phyloP scores from a whole-genome alignment of 2,113 vertebrate genomes.

The Barbus barbus region DNA sequence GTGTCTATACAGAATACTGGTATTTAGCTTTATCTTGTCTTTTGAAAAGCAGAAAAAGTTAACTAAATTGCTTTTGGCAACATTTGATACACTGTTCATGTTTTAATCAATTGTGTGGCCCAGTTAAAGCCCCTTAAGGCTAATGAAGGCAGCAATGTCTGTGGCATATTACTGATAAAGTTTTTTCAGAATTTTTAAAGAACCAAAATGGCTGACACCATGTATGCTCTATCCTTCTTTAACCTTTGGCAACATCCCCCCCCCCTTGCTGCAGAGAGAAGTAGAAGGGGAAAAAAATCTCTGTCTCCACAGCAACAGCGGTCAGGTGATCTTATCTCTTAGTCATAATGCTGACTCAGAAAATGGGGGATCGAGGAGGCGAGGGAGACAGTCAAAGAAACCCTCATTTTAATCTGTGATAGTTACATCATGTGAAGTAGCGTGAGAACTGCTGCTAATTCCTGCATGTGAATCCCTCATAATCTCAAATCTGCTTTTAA shows the following conservation, averaged over 20 bases:
- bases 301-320: slow-evolving; percentile 73
- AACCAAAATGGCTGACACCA: slow-evolving; percentile 71
- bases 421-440: neutral
- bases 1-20: neutral
- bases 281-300: slow-evolving; percentile 52
- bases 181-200: slow-evolving; percentile 59
- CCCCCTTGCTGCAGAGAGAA: slow-evolving; percentile 58
- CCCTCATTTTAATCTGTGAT: neutral
- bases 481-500: neutral
- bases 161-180: slow-evolving; percentile 61
- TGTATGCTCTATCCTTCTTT: slow-evolving; percentile 63
- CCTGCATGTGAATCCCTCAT: neutral
- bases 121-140: neutral
- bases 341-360: slow-evolving; percentile 78
- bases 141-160: neutral
- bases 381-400: slow-evolving; percentile 25
- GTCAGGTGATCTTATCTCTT: slow-evolving; percentile 76
- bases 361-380: slow-evolving; percentile 46
- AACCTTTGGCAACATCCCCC: slow-evolving; percentile 41
- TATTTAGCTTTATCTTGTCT: neutral
- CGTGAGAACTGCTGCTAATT: neutral
- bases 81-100: neutral
- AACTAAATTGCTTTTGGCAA: neutral
- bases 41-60: too few species aligned
- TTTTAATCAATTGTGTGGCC: neutral